Base-by-base conservation (phyloP, 2,797 vertebrate species). In the Novumbra hubbsi region DNA sequence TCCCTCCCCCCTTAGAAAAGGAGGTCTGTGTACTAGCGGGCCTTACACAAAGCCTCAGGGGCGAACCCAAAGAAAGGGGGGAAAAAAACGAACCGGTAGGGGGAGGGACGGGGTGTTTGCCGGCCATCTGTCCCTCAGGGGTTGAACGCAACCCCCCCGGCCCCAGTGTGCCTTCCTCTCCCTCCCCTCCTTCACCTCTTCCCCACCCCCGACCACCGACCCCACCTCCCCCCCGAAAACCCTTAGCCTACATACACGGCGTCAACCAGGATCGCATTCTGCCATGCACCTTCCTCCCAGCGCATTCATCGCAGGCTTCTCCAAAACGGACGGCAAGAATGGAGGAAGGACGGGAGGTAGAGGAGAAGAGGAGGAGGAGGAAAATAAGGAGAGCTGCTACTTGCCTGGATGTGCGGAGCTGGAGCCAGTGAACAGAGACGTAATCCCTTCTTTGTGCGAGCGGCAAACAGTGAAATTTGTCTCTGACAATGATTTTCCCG, bases 101-200 rank as follows among this genome's bases (percentile, higher is more conserved):
- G n/a, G n/a, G n/a, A 8, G 34, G 34, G 34, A 3, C 3, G 34
- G 34, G 34, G 34, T 3, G 88, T 80, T 83, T 94, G 94, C 90
- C 81, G 87, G 95, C 97, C 97, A 98, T 98, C 97, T 99, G 97
- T 96, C 93, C 95, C 94, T 88, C 86, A 90, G 69, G 91, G 91
- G 92, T 89, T 89, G 94, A 89, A 92, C 87, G 74, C 90, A 90
- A n/a, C 8, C 34, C 41, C 41, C 41, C 87, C 83, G 89, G 83
- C 84, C 85, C 70, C 38, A 86, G 81, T 88, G 88, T 86, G 85
- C 81, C 82, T 78, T 76, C 86, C 84, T 67, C 41, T 52, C 71
- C 68, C 12, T 67, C 62, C 57, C 72, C 38, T 70, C 75, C 70
- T 76, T 65, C 62, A 79, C 81, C 87, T 88, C 89, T 90, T 87